A percentile compares a stretch with the other conserved stretches of the same genome.
phyloP scores from a whole-genome alignment of 2,888 invertebrate genomes.

The Parthenolecanium corni region DNA sequence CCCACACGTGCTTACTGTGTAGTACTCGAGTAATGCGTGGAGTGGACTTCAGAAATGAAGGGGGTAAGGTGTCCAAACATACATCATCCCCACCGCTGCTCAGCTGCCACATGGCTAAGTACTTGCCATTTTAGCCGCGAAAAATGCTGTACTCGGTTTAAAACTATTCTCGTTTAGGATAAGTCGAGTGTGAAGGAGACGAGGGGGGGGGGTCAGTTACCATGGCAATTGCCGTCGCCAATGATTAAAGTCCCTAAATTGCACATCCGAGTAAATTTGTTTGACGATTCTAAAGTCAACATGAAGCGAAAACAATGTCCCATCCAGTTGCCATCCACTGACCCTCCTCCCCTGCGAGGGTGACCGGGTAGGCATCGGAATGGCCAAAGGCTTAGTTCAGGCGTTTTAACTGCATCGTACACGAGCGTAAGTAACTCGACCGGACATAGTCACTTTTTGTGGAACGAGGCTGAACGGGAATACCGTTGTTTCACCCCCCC shows the following conservation, averaged over 20 bases:
- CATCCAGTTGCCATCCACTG: not conserved
- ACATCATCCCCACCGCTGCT: not conserved
- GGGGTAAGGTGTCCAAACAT: not conserved
- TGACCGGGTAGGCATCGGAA: not conserved
- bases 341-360: not conserved
- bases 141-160: not conserved
- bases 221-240: conserved; percentile 23
- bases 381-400: not conserved
- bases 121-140: too few relatives aligned
- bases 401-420: conserved; percentile 10
- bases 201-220: conserved; percentile 4
- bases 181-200: conserved; percentile 13
- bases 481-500: too few relatives aligned
- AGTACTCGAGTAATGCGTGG: not conserved
- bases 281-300: conserved; percentile 28
- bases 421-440: conserved; percentile 11
- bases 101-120: not conserved
- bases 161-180: conserved; percentile 11
- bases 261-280: conserved; percentile 28
- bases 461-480: conserved; percentile 6
- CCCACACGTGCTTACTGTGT: not conserved
- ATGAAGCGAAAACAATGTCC: conserved; percentile 24
- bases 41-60: not conserved
- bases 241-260: conserved; percentile 27
- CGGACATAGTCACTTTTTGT: conserved; percentile 7